Evolutionary conservation across 2,888 invertebrate species (phyloP).

Genomic region (Erebia epiphron): DNA sequence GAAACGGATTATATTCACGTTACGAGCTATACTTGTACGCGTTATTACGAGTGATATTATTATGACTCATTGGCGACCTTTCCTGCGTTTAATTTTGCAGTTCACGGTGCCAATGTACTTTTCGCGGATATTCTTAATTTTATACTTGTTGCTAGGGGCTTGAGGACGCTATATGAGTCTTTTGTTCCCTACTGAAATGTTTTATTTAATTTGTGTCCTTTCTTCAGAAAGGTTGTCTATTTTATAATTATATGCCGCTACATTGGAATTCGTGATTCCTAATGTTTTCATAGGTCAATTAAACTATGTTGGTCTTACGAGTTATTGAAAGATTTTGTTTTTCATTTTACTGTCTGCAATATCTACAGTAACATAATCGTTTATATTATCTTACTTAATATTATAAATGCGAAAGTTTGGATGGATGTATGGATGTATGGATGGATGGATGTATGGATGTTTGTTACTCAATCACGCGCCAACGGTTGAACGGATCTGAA

Average conservation of each 20-base stretch:
- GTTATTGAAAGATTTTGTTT: too few species aligned
- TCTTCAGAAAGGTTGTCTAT: too few species aligned
- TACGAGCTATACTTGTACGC: slow-evolving; percentile 20
- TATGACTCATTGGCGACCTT: slow-evolving; percentile 72
- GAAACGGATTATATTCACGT: slow-evolving; percentile 11
- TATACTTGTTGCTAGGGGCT: slow-evolving; percentile 10
- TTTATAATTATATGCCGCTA: background rate
- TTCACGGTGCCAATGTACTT: slow-evolving; percentile 64
- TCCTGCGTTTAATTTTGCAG: slow-evolving; percentile 69
- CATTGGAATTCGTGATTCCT: background rate
- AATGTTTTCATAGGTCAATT: background rate
- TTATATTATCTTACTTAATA: too few species aligned
- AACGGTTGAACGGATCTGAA: too few species aligned
- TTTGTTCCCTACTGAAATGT: background rate
- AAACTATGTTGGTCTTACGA: too few species aligned
- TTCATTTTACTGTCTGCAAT: too few species aligned
- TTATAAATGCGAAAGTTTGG: too few species aligned
- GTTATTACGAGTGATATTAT: slow-evolving; percentile 36
- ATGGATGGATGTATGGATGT: too few species aligned
- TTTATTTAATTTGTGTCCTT: too few species aligned
- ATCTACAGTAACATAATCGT: too few species aligned
- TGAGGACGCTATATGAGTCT: background rate
- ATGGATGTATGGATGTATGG: too few species aligned
- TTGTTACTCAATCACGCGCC: too few species aligned
- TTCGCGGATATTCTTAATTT: slow-evolving; percentile 7